Evolutionary conservation across 1,140 invertebrate genomes (phyloP), one percentile per base, ranked within the genome.

Genomic region (Theocolax elegans): DNA sequence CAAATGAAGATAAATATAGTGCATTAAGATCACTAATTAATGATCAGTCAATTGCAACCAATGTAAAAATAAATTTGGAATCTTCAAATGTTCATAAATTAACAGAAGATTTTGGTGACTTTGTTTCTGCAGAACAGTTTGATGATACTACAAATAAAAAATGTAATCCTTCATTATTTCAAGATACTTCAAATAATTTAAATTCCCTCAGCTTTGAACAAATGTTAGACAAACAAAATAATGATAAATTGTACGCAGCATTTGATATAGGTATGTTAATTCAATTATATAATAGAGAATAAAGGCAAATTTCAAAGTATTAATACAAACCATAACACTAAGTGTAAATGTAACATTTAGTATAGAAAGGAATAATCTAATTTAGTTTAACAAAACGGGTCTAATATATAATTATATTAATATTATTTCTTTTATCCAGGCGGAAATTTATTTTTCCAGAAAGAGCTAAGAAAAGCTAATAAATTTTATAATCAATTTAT

Each of bases 81-180:
- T 1, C 42, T 17, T 25, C 17, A 25, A 49, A 9, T 62, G 21
- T 17, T 23, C 40, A 1, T 67, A 25, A 31, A 59, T 53, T 66
- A 4, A 48, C 19, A 10, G 89, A 89, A 71, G 89, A 90, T 70
- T 90, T 89, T 83, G 88, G 88, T 35, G 88, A 89, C 56, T 90
- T 90, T 77, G 81, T 89, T 51, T 86, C 85, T 21, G 86, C 87
- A 4, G 80, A 86, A 67, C 77, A 83, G 23, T 83, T 85, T 67
- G 82, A 84, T 21, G 53, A 44, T 44, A 67, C 73, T 44, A 74
- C 65, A 31, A 54, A 51, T 62, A 76, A 63, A 42, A 72, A 79
- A 27, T 72, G 73, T 46, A 77, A 80, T 74, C 72, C 73, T 53
- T 75, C 68, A 23, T 80, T 75, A 40, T 76, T 76, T 72, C 80